Percentiles rank a stretch among this genome's conserved stretches.
Conservation (phyloP, 1,140 invertebrate genomes). For the Cotesia glomerata region DNA sequence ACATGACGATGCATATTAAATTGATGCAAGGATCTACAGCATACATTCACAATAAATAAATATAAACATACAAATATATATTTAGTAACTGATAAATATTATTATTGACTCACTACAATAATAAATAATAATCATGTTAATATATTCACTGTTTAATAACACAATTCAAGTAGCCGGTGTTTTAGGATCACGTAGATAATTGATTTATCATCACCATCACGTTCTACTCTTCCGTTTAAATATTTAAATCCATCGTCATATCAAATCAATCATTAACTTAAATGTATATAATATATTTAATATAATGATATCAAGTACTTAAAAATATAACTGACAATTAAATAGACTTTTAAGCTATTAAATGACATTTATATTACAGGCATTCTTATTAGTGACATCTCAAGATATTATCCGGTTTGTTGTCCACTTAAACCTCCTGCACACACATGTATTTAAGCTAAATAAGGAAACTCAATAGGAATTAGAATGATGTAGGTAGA, state of each 20-base stretch:
- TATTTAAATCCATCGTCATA: too few species aligned
- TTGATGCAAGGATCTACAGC: neutral
- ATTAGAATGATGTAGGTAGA: conserved; percentile 6
- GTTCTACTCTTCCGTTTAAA: neutral
- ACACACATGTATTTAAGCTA: neutral
- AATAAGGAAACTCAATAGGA: neutral
- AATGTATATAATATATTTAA: too few species aligned
- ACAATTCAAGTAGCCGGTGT: neutral
- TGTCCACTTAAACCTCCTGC: neutral
- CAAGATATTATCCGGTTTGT: neutral
- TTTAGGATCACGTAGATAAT: neutral
- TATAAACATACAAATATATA: too few species aligned
- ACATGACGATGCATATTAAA: conserved; percentile 19
- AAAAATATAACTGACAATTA: neutral
- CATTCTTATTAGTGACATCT: too few species aligned
- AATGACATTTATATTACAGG: neutral
- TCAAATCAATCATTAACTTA: too few species aligned
- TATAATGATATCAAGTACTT: neutral
- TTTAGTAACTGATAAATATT: too few species aligned
- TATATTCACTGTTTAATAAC: neutral
- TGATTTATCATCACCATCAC: neutral
- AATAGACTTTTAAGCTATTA: too few species aligned
- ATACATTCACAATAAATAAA: too few species aligned
- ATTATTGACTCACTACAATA: too few species aligned
- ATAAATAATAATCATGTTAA: neutral